Evolutionary conservation across 2,888 invertebrate genomes (phyloP).

Genomic region (Gonocerus acuteangulatus): DNA sequence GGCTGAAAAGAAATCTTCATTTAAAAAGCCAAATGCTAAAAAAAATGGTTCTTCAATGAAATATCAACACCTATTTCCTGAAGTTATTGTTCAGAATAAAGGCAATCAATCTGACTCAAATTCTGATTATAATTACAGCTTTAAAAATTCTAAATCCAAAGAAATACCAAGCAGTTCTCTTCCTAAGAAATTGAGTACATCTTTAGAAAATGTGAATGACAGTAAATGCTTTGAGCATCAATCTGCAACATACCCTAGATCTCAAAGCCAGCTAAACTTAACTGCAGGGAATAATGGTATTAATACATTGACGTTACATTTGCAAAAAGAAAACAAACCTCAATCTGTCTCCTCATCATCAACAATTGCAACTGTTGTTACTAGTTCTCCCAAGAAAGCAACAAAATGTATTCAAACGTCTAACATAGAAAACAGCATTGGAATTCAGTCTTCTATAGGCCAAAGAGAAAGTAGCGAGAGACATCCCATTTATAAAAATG

Average conservation of each 20-base stretch:
- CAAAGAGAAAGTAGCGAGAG: slow-evolving; percentile 20
- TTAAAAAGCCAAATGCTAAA: background rate
- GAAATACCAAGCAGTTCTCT: background rate
- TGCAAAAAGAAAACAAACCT: slow-evolving; percentile 8
- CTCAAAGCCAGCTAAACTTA: slow-evolving; percentile 32
- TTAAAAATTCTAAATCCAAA: background rate
- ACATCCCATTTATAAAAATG: background rate
- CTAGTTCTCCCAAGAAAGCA: slow-evolving; percentile 41
- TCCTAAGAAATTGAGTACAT: slow-evolving; percentile 32
- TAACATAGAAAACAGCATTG: slow-evolving; percentile 42
- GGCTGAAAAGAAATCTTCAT: background rate
- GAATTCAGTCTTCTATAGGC: slow-evolving; percentile 41
- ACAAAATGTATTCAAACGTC: slow-evolving; percentile 34
- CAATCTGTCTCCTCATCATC: slow-evolving; percentile 41
- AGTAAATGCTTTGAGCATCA: background rate
- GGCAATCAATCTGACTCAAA: slow-evolving; percentile 9
- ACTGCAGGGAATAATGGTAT: background rate
- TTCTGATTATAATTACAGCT: background rate
- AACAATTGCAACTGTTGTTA: slow-evolving; percentile 44
- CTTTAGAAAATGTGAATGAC: slow-evolving; percentile 28
- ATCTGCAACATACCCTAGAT: slow-evolving; percentile 31
- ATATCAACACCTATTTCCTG: slow-evolving; percentile 33
- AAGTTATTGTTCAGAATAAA: slow-evolving; percentile 29
- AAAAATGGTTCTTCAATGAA: background rate
- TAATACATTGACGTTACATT: background rate